Conservation (phyloP, 2,113 vertebrate genomes). For the Phainopepla nitens region DNA sequence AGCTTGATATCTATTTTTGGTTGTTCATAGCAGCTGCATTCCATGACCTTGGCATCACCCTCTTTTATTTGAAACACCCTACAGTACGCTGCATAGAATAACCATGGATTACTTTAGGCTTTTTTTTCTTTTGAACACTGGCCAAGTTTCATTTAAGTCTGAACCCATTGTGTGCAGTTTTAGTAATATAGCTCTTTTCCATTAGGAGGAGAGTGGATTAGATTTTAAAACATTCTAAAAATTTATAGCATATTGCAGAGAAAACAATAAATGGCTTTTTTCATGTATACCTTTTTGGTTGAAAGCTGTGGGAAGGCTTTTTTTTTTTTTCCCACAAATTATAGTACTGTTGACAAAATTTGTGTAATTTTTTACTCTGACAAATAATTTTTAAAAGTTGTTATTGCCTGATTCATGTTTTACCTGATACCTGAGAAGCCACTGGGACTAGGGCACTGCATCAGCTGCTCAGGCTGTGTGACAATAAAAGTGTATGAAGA, state of each 20-base stretch:
- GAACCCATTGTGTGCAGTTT: background rate
- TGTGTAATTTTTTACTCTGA: background rate
- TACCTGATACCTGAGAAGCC: background rate
- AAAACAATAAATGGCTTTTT: background rate
- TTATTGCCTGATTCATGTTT: background rate
- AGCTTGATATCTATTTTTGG: slow-evolving; percentile 53
- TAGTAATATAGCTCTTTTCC: background rate
- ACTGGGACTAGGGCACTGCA: background rate
- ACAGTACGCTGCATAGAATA: background rate
- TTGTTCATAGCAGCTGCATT: slow-evolving; percentile 36
- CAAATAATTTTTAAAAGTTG: background rate
- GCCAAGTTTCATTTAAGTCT: slow-evolving; percentile 1
- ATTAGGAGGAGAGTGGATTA: background rate
- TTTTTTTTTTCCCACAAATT: background rate
- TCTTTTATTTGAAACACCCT: slow-evolving; percentile 4
- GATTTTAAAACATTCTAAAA: background rate
- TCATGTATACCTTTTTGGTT: background rate
- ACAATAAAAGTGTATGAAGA: background rate
- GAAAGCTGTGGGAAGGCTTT: background rate
- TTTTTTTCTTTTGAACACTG: background rate
- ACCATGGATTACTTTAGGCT: background rate
- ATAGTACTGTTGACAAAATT: background rate
- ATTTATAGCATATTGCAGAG: background rate
- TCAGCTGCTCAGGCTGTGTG: background rate
- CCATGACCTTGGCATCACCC: slow-evolving; percentile 20